Base-by-base conservation (phyloP, 2,888 invertebrate genomes). In the Aphidius colemani region DNA sequence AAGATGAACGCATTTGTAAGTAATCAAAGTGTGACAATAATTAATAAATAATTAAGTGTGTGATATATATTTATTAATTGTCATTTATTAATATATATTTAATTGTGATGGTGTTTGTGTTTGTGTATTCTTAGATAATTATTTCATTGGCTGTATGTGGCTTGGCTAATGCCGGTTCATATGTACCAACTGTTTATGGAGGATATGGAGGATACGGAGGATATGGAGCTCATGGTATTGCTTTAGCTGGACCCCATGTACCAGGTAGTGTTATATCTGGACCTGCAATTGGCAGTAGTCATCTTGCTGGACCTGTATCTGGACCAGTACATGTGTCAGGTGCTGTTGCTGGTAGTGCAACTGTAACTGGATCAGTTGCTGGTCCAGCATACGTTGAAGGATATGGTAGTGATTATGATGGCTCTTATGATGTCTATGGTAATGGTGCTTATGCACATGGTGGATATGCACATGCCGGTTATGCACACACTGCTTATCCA, bases 1-100 rank as follows among this genome's bases (percentile, higher is more conserved):
- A 75, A 73, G 72, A 82, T 82, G 82, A 82, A 80, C 73, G 75
- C 73, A 74, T 72, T 82, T 68, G 82, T 82, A 78, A 82, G 82
- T 82, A 66, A 59, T 66, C 59, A 30, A 55, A 11, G 9, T 48
- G 60, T 66, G 51, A 56, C 6, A 18, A 53, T 57, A 39, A 53
- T 46, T 48, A 40, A 10, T 57, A 39, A 53, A 51, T 48, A 40
- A 10, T 7, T 48, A 43, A 46, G 7, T 41, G 30, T 49, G 11
- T 62, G 40, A 11, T 18, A 55, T 41, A 43, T 13, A 43, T 43
- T 44, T 1, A 59, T 18, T 1, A 18, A 18, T 18, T 39, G 5
- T 30, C 30, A 30, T 5, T 30, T 4, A 30, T 5, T 30, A 5
- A 5, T 30, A 5, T 30, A 0, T 4, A 4, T 30, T 30, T 30